These are phyloP conservation scores for Bradynema listronoti DNA, from an alignment of 1,140 invertebrate genomes.

Conservation along the genomic window DNA sequence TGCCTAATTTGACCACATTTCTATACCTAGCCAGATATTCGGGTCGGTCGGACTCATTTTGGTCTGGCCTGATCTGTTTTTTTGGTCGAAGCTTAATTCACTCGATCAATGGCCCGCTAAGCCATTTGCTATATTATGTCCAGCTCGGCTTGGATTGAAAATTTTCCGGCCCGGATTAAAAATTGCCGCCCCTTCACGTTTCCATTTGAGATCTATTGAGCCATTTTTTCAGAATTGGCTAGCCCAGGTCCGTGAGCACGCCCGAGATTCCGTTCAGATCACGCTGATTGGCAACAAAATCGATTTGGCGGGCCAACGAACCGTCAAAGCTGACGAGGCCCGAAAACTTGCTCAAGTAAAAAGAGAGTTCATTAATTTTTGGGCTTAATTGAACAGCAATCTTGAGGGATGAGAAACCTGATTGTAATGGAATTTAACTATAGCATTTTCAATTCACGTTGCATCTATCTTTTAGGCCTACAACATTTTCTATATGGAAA, in stretches of 20 bases:
- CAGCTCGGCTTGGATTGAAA: too few species aligned
- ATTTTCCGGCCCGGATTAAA: too few species aligned
- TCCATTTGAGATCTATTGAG: too few species aligned
- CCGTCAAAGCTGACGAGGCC: slow-evolving; percentile 49
- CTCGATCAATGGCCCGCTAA: slow-evolving; percentile 9
- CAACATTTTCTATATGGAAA: slow-evolving; percentile 52
- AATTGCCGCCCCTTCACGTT: too few species aligned
- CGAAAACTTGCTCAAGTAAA: slow-evolving; percentile 45
- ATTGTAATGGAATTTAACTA: neutral
- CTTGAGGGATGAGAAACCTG: neutral
- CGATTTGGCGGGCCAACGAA: slow-evolving; percentile 46
- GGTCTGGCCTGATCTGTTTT: neutral
- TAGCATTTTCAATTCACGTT: neutral
- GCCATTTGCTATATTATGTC: too few species aligned
- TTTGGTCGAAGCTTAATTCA: too few species aligned
- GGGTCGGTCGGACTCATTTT: too few species aligned
- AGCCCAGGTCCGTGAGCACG: slow-evolving; percentile 51
- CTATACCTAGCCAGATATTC: neutral
- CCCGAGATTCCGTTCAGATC: slow-evolving; percentile 51
- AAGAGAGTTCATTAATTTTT: slow-evolving; percentile 7
- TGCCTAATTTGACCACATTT: too few species aligned
- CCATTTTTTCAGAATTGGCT: slow-evolving; percentile 54
- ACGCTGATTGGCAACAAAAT: slow-evolving; percentile 55
- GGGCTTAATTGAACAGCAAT: neutral
- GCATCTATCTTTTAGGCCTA: slow-evolving; percentile 39